These are phyloP conservation scores for Tridacna gigas DNA, from an alignment of 2,888 invertebrate species.

Conservation along the genomic window DNA sequence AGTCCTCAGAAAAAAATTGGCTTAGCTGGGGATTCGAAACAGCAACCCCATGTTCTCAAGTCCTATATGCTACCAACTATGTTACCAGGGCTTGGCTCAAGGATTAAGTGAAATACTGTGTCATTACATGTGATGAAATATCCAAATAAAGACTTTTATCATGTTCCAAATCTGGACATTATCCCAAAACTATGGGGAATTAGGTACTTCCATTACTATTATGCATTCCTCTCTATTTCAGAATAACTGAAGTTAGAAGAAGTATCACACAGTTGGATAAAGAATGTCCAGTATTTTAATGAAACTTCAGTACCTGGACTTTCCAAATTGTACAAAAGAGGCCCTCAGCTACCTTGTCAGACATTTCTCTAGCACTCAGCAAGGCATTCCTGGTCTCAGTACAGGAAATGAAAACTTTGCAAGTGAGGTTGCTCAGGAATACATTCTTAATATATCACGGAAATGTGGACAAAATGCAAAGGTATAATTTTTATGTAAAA, in stretches of 20 bases:
- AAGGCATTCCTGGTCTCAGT: slow-evolving; percentile 74
- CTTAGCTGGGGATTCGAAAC: no score
- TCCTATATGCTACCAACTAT: no score
- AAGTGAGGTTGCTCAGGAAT: slow-evolving; percentile 76
- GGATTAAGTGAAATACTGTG: neutral
- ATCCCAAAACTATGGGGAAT: neutral
- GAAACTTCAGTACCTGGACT: slow-evolving; percentile 71
- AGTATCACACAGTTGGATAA: neutral
- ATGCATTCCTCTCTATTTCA: neutral
- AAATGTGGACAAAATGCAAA: slow-evolving; percentile 47
- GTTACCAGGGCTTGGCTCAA: neutral
- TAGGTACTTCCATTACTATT: neutral
- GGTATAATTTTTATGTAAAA: slow-evolving; percentile 13
- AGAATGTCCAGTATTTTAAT: slow-evolving; percentile 43
- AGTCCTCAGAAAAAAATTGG: no score
- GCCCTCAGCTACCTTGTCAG: slow-evolving; percentile 74
- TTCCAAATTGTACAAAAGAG: slow-evolving; percentile 77
- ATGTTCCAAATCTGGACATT: neutral
- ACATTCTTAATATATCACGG: slow-evolving; percentile 70
- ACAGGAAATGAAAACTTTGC: slow-evolving; percentile 71
- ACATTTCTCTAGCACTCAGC: slow-evolving; percentile 63
- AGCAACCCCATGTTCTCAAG: no score
- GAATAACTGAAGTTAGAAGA: neutral
- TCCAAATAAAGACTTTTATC: neutral
- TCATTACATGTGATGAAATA: neutral